Conservation (phyloP, 2,113 vertebrate genomes). For the Zapus hudsonius region DNA sequence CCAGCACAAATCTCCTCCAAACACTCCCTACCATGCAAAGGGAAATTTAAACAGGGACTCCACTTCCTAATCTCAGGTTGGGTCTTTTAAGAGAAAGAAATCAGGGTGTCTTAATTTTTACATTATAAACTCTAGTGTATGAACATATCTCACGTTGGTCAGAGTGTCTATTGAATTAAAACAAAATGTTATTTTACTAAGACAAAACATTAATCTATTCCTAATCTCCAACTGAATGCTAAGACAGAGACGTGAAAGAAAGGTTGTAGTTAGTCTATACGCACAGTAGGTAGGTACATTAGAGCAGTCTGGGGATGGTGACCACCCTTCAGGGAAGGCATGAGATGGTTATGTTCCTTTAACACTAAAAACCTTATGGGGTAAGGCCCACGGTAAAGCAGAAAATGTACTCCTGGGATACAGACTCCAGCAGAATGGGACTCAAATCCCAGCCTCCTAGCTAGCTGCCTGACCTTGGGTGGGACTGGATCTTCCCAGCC, state of each 20-base stretch:
- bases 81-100: not conserved
- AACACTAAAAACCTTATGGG: not conserved
- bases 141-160: too few relatives aligned
- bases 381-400: not conserved
- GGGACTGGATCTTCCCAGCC: not conserved
- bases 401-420: fast-evolving
- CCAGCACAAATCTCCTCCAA: not conserved
- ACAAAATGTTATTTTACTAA: not conserved
- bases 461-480: not conserved
- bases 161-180: not conserved
- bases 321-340: not conserved
- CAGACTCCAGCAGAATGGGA: not conserved
- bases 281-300: too few relatives aligned
- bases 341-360: fast-evolving
- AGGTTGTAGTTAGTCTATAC: fast-evolving
- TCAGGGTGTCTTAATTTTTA: not conserved
- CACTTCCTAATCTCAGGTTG: not conserved
- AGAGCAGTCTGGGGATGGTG: not conserved
- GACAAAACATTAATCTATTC: not conserved
- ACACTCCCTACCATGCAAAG: not conserved
- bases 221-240: not conserved
- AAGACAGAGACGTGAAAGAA: not conserved
- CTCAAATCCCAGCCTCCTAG: not conserved
- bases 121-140: too few relatives aligned
- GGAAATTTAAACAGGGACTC: not conserved